Conservation (phyloP, 2,797 vertebrate species). For the Channa striata region DNA sequence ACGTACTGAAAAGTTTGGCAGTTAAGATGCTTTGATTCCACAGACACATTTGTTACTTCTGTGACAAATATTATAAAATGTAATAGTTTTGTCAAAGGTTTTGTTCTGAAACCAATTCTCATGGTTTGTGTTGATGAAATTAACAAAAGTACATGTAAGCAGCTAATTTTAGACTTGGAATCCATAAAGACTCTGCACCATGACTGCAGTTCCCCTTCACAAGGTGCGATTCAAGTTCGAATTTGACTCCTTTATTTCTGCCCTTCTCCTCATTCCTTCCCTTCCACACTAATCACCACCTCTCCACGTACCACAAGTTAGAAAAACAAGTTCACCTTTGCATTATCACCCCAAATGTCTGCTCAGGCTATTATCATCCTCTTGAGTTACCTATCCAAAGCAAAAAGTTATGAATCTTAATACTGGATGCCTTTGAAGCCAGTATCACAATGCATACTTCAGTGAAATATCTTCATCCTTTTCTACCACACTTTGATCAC, state of each 20-base stretch:
- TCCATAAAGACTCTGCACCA: conserved; percentile 7
- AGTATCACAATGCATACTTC: conserved; percentile 65
- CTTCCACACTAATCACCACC: conserved; percentile 19
- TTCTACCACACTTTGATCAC: conserved; percentile 77
- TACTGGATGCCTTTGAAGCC: conserved; percentile 75
- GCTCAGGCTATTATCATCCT: conserved; percentile 61
- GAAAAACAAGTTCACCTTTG: conserved; percentile 65
- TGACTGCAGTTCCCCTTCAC: conserved; percentile 18
- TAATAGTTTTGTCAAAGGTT: too few species aligned
- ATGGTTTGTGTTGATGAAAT: background rate
- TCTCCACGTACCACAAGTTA: conserved; percentile 43
- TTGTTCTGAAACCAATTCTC: background rate
- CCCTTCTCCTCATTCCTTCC: too few species aligned
- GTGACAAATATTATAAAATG: too few species aligned
- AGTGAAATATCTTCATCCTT: conserved; percentile 76
- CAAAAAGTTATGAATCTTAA: conserved; percentile 77
- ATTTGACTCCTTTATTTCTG: conserved; percentile 26
- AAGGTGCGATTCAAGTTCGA: conserved; percentile 12
- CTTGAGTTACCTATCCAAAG: conserved; percentile 68
- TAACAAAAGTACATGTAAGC: conserved; percentile 42
- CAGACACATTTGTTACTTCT: too few species aligned
- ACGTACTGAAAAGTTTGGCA: too few species aligned
- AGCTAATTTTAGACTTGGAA: conserved; percentile 18
- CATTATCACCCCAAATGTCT: conserved; percentile 63
- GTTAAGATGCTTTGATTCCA: too few species aligned